Evolutionary conservation across 64 coral and sea anemone species (phyloP).

Genomic region (Pocillopora verrucosa): DNA sequence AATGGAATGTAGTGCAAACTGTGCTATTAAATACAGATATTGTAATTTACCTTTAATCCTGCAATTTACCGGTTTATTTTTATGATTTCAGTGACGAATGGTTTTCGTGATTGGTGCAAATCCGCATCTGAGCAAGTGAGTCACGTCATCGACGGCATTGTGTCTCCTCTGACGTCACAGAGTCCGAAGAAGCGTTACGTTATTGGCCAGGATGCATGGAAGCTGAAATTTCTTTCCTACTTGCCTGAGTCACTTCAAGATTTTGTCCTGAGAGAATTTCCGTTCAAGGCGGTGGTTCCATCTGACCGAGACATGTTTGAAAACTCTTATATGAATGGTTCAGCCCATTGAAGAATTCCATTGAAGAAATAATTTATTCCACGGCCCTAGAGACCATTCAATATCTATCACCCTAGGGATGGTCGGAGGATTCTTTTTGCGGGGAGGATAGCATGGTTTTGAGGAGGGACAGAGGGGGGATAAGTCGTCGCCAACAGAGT

Average conservation of each 20-base stretch:
- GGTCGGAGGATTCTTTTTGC: no score
- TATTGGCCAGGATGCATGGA: slow-evolving; percentile 31
- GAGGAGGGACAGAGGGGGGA: no score
- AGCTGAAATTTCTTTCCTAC: neutral
- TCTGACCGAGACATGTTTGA: neutral
- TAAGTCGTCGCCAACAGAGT: no score
- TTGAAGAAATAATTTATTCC: neutral
- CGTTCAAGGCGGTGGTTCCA: neutral
- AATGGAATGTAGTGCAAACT: no score
- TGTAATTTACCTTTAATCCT: no score
- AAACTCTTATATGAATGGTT: neutral
- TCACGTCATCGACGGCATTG: slow-evolving; percentile 30
- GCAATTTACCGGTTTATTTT: neutral
- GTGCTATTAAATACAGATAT: no score
- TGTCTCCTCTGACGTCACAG: slow-evolving; percentile 36
- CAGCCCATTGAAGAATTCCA: neutral
- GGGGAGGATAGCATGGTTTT: no score
- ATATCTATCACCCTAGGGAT: neutral
- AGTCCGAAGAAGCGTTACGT: slow-evolving; percentile 27
- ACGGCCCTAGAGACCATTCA: neutral
- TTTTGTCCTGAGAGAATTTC: neutral
- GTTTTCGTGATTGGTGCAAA: slow-evolving; percentile 15
- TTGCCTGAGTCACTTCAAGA: slow-evolving; percentile 22
- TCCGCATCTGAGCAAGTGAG: neutral
- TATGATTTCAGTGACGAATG: neutral